These are phyloP conservation scores for Aythya baeri DNA, from an alignment of 2,113 vertebrate species.

Conservation along the genomic window DNA sequence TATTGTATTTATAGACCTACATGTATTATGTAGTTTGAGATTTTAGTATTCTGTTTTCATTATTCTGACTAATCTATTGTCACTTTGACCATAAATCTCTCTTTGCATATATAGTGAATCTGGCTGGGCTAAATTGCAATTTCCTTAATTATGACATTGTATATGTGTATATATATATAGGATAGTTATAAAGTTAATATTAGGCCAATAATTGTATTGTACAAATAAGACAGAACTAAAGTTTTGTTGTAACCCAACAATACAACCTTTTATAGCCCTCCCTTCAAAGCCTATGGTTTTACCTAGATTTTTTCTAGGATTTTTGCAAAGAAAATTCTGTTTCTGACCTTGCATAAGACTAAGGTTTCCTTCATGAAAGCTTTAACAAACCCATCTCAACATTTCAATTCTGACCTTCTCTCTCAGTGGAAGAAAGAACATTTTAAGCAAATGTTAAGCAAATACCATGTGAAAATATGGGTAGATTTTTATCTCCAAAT, in stretches of 20 bases:
- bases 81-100: background rate
- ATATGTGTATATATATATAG: too few species aligned
- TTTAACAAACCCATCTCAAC: conserved; percentile 45
- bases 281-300: background rate
- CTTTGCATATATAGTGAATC: background rate
- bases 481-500: background rate
- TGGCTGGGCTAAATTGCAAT: accelerated
- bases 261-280: background rate
- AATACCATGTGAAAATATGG: conserved; percentile 38
- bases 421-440: conserved; percentile 17
- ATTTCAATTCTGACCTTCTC: conserved; percentile 48
- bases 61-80: background rate
- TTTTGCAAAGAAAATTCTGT: background rate
- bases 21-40: background rate
- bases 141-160: background rate
- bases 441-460: conserved; percentile 54
- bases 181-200: background rate
- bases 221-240: background rate
- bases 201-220: background rate
- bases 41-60: background rate
- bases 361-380: background rate
- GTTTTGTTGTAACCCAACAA: background rate
- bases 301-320: background rate
- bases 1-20: background rate
- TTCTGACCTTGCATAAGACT: background rate